Evolutionary conservation across 2,888 invertebrate species (phyloP).

Genomic region (Stictocephala bisonia): DNA sequence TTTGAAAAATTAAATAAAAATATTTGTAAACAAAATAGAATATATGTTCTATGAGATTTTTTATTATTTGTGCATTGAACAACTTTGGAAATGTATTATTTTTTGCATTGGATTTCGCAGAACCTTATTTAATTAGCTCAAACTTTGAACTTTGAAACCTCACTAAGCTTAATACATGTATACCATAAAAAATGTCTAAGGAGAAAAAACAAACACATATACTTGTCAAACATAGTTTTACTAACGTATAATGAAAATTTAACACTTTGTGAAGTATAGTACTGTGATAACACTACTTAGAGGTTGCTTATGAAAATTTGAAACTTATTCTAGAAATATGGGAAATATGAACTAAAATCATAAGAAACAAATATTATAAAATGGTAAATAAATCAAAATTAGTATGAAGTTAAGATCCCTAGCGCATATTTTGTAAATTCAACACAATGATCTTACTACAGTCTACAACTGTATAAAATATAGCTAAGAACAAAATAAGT

Average conservation of each 20-base stretch:
- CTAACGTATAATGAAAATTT: background rate
- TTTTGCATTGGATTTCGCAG: background rate
- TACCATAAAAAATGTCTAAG: background rate
- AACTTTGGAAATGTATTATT: background rate
- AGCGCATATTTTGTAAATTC: background rate
- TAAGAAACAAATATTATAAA: background rate
- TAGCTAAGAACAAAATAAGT: background rate
- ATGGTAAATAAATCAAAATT: background rate
- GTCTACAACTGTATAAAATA: background rate
- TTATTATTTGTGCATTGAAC: background rate
- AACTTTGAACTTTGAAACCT: conserved; percentile 2
- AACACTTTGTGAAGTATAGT: background rate
- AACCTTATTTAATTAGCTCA: conserved; percentile 11
- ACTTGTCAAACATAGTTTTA: background rate
- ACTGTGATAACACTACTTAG: background rate
- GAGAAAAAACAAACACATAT: background rate
- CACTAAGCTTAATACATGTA: background rate
- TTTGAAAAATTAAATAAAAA: background rate
- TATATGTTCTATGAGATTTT: background rate
- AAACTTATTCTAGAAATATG: background rate
- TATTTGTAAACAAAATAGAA: background rate
- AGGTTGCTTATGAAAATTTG: background rate
- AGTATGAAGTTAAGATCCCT: background rate
- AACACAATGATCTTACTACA: background rate
- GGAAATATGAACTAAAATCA: background rate